These are phyloP conservation scores for Darevskia mixta DNA, from an alignment of 2,797 vertebrate genomes.

Conservation along the genomic window DNA sequence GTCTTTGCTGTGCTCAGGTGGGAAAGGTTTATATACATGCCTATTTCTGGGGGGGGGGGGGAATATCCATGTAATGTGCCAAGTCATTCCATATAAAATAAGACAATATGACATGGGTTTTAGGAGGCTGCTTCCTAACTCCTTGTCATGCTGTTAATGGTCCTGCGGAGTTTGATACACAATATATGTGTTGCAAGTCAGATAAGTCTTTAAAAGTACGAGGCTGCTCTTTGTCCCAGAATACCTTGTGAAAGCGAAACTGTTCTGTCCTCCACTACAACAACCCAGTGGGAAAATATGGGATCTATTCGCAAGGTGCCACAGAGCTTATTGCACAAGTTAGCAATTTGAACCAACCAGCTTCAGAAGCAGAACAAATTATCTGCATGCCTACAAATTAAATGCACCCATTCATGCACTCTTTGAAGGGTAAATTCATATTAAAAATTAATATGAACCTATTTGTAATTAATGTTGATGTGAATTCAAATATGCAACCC, in stretches of 20 bases:
- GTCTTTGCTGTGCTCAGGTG: not conserved
- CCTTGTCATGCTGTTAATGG: no score
- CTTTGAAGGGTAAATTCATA: not conserved
- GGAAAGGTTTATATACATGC: not conserved
- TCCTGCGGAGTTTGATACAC: no score
- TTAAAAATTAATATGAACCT: not conserved
- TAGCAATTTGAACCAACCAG: constrained; percentile 5
- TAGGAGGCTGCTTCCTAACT: no score
- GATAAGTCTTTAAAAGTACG: not conserved
- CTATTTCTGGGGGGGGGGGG: no score
- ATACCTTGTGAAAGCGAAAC: not conserved
- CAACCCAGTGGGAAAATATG: not conserved
- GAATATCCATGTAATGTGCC: not conserved
- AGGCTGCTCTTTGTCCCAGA: not conserved
- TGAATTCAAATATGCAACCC: not conserved
- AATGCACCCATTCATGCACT: not conserved
- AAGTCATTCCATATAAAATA: not conserved
- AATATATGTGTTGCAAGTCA: not conserved
- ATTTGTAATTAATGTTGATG: constrained; percentile 13
- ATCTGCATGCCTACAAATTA: not conserved
- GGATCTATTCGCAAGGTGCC: not conserved
- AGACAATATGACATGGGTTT: no score
- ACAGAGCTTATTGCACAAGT: not conserved
- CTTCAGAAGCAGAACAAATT: not conserved
- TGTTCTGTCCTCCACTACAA: not conserved